Conservation (phyloP, 2,797 vertebrate genomes). For the Chelon auratus region DNA sequence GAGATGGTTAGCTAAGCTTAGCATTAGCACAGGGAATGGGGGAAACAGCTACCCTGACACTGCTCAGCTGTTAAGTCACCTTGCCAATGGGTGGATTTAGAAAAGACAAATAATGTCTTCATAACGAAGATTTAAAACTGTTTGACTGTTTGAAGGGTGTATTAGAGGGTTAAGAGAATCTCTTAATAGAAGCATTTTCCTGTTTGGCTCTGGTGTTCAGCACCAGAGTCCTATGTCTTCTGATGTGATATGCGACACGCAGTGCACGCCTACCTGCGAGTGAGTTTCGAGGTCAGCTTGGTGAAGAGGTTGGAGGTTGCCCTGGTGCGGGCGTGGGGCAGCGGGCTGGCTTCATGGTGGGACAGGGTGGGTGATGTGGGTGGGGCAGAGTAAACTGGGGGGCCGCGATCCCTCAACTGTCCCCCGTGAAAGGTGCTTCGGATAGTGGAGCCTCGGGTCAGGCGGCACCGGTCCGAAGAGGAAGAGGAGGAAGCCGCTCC, state of each 20-base stretch:
- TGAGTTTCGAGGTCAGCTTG: slow-evolving; percentile 97
- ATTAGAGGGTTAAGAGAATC: too few species aligned
- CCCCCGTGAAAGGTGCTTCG: slow-evolving; percentile 96
- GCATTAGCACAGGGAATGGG: neutral
- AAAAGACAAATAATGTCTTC: too few species aligned
- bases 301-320: slow-evolving; percentile 95
- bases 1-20: neutral
- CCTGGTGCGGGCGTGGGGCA: slow-evolving; percentile 88
- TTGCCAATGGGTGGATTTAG: too few species aligned
- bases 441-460: slow-evolving; percentile 91
- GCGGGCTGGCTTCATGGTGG: slow-evolving; percentile 88
- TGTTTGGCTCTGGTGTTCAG: neutral
- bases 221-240: neutral
- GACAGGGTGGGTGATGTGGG: slow-evolving; percentile 91
- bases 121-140: too few species aligned
- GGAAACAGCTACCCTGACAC: neutral
- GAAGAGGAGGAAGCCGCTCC: slow-evolving; percentile 86
- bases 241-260: neutral
- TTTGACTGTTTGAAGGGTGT: too few species aligned
- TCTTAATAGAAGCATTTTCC: too few species aligned
- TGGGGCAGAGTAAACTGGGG: slow-evolving; percentile 88
- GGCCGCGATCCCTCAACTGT: slow-evolving; percentile 90
- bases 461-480: slow-evolving; percentile 87
- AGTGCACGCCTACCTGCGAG: slow-evolving; percentile 87
- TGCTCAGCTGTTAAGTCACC: too few species aligned